Conservation (phyloP, 2,797 vertebrate species). For the Peromyscus aztecus region DNA sequence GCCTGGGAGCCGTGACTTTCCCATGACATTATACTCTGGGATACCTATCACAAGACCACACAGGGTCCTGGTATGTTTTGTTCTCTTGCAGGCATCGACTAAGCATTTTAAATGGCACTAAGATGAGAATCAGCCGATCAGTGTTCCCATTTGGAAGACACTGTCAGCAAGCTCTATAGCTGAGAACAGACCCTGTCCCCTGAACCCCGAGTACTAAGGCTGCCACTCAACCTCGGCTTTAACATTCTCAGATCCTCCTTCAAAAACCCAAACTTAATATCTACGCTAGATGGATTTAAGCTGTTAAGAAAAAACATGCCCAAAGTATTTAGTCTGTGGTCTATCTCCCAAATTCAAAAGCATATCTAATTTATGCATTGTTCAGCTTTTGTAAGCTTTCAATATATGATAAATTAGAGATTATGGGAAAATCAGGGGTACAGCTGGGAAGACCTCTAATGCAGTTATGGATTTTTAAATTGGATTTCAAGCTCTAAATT, state of each 20-base stretch:
- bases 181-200: fast-evolving
- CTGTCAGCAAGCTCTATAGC: neutral
- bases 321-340: neutral
- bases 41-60: neutral
- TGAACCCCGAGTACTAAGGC: fast-evolving
- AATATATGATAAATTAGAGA: neutral
- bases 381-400: neutral
- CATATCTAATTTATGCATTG: neutral
- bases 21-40: neutral
- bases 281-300: neutral
- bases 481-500: neutral
- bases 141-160: neutral
- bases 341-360: neutral
- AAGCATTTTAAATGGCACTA: neutral
- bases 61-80: neutral
- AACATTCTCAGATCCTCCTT: neutral
- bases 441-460: neutral
- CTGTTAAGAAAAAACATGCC: neutral
- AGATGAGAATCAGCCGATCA: neutral
- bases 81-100: neutral
- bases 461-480: neutral
- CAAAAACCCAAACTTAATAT: neutral
- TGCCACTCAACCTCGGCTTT: too few relatives aligned
- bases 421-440: neutral
- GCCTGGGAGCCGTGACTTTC: neutral